Conservation (phyloP, 2,113 vertebrate species). For the Connochaetes taurinus region DNA sequence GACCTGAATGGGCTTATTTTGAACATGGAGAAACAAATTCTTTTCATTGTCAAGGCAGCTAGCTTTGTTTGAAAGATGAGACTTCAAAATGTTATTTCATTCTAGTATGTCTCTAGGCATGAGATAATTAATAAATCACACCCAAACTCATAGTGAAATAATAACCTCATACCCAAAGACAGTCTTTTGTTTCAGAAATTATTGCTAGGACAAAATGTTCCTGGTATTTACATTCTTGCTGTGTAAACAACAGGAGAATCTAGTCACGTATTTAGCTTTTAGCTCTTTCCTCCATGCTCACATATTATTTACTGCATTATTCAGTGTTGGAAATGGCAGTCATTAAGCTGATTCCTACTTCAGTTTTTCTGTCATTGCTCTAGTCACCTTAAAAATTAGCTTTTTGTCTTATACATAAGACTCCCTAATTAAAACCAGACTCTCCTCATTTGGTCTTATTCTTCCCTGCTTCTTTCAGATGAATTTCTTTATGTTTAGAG, state of each 20-base stretch:
- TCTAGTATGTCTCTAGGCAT: neutral
- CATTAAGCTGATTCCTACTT: neutral
- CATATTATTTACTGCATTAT: neutral
- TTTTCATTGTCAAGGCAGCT: neutral
- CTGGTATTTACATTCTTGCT: neutral
- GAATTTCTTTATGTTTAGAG: neutral
- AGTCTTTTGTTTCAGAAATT: neutral
- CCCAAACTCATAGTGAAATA: neutral
- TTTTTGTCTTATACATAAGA: neutral
- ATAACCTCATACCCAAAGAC: neutral
- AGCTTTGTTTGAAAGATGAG: conserved; percentile 8
- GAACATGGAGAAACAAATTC: neutral
- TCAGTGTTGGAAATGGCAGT: neutral
- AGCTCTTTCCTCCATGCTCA: neutral
- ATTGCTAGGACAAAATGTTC: neutral
- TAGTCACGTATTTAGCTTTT: neutral
- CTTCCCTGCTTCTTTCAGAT: neutral
- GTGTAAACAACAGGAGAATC: neutral
- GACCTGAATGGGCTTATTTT: neutral
- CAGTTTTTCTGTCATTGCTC: neutral
- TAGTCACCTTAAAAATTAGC: neutral
- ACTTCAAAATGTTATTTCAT: neutral
- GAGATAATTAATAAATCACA: neutral
- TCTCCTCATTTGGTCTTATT: neutral
- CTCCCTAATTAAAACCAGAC: neutral